A percentile compares a stretch with the other conserved stretches of the same genome.
Evolutionary conservation across 1,140 invertebrate species (phyloP).

Genomic region (Odontomachus brunneus): DNA sequence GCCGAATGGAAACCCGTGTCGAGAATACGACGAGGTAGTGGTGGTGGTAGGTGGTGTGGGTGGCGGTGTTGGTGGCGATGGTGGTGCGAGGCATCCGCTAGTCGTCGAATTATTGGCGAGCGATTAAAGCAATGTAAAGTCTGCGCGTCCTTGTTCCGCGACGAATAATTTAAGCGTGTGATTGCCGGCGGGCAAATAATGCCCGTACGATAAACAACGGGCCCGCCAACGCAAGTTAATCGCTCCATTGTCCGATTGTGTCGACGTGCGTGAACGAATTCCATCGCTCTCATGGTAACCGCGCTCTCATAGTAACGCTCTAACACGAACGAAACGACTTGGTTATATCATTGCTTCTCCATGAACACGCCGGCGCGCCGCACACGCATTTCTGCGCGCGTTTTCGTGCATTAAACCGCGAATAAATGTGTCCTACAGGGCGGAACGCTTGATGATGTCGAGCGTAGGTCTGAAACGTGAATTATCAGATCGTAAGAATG

Average conservation of each 20-base stretch:
- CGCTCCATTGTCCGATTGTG: constrained; percentile 80
- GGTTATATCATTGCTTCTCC: constrained; percentile 58
- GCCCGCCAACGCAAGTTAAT: constrained; percentile 78
- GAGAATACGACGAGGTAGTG: too few species aligned
- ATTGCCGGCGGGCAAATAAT: constrained; percentile 77
- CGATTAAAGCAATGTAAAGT: constrained; percentile 80
- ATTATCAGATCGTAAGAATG: constrained; percentile 39
- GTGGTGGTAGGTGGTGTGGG: too few species aligned
- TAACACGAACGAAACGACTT: constrained; percentile 45
- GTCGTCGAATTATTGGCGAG: constrained; percentile 74
- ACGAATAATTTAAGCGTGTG: constrained; percentile 81
- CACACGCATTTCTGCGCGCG: constrained; percentile 31
- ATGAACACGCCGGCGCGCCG: not conserved
- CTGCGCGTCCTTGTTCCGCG: constrained; percentile 64
- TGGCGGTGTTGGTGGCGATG: constrained; percentile 19
- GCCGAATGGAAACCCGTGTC: not conserved
- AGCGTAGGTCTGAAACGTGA: constrained; percentile 32
- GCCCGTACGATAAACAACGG: constrained; percentile 79
- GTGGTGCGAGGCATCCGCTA: constrained; percentile 61
- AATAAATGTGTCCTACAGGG: constrained; percentile 45
- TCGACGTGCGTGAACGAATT: constrained; percentile 75
- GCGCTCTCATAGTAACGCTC: constrained; percentile 1
- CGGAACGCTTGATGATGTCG: too few species aligned
- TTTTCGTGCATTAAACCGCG: constrained; percentile 51
- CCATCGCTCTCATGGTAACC: constrained; percentile 45